Percentiles rank a stretch among this genome's conserved stretches.
Evolutionary conservation across 2,113 vertebrate genomes (phyloP).

Genomic region (Pterocles burchelli): DNA sequence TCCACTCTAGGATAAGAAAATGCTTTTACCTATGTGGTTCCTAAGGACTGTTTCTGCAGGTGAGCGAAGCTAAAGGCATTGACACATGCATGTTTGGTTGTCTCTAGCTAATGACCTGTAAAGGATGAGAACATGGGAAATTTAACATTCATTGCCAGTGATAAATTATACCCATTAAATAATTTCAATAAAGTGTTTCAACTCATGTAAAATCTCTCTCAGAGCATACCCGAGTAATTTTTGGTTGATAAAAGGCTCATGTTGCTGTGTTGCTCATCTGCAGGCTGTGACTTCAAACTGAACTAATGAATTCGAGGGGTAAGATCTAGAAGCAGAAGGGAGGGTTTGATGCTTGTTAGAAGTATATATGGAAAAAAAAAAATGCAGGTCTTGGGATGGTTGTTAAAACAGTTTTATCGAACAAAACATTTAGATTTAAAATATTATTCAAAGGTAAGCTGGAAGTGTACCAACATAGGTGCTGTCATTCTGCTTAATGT

Average conservation of each 20-base stretch:
- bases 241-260: background rate
- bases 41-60: background rate
- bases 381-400: background rate
- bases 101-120: background rate
- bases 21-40: background rate
- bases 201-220: background rate
- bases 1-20: background rate
- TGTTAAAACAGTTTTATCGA: background rate
- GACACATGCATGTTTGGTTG: background rate
- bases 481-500: background rate
- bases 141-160: background rate
- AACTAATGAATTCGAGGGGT: background rate
- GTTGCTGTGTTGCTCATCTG: background rate
- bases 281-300: background rate
- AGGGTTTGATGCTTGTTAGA: background rate
- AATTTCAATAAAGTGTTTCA: background rate
- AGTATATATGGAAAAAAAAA: no score
- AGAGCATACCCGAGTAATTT: background rate
- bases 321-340: background rate
- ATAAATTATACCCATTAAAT: conserved; percentile 8
- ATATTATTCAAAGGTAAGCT: background rate
- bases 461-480: background rate
- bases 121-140: background rate
- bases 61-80: background rate
- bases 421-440: background rate